Percentiles rank a stretch among this genome's conserved stretches.
phyloP scores from a whole-genome alignment of 2,888 invertebrate species.

The Acanthacorydalis orientalis region DNA sequence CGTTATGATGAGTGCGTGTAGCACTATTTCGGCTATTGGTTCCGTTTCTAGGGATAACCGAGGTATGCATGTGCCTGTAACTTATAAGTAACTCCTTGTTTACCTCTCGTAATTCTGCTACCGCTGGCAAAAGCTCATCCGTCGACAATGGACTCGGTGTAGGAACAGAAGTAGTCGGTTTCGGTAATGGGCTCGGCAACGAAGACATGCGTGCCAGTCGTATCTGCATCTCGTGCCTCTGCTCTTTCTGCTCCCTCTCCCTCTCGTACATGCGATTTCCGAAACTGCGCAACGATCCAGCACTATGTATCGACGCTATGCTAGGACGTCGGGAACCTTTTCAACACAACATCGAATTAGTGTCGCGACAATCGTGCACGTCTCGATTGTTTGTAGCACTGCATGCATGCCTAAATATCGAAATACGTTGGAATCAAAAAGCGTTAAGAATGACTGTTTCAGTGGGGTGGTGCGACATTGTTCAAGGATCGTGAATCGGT shows the following conservation, averaged over 20 bases:
- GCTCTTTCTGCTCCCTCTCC: slow-evolving; percentile 67
- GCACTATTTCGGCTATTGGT: too few species aligned
- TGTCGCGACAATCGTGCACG: too few species aligned
- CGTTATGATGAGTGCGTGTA: too few species aligned
- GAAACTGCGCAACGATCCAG: slow-evolving; percentile 65
- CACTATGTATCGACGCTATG: slow-evolving; percentile 72
- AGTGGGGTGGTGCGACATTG: too few species aligned
- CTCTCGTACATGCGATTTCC: slow-evolving; percentile 64
- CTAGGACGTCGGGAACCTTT: slow-evolving; percentile 77
- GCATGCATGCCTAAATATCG: too few species aligned
- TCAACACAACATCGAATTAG: neutral
- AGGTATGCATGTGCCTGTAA: too few species aligned
- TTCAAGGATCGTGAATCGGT: too few species aligned
- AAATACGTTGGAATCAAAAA: too few species aligned
- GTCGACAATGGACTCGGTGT: slow-evolving; percentile 71
- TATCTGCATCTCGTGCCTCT: slow-evolving; percentile 58
- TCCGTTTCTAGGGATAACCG: too few species aligned
- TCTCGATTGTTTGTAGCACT: too few species aligned
- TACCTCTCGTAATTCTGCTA: slow-evolving; percentile 67
- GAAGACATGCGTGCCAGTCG: slow-evolving; percentile 47
- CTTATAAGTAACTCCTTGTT: too few species aligned
- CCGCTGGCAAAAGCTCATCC: slow-evolving; percentile 65
- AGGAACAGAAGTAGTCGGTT: slow-evolving; percentile 31
- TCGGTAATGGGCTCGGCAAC: slow-evolving; percentile 21
- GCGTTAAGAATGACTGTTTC: too few species aligned